Conservation (phyloP, 2,888 invertebrate species). For the Lomographa bimaculata region DNA sequence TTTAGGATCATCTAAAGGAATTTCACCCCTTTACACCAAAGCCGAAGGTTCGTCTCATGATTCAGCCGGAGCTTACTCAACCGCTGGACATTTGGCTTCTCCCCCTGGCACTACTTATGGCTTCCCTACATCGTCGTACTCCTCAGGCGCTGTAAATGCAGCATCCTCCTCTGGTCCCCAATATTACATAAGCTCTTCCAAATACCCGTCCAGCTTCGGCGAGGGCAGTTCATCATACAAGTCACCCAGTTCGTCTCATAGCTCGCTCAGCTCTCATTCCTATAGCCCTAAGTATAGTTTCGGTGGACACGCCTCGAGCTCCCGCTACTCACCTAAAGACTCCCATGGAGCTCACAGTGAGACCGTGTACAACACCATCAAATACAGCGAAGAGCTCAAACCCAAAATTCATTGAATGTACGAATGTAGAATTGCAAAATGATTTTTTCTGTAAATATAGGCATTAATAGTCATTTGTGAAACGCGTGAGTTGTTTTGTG, state of each 20-base stretch:
- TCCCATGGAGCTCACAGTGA: constrained; percentile 70
- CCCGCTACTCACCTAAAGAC: constrained; percentile 64
- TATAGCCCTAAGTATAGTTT: constrained; percentile 65
- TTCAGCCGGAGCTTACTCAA: constrained; percentile 58
- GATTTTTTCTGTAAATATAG: constrained; percentile 55
- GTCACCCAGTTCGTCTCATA: constrained; percentile 53
- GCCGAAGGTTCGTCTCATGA: constrained; percentile 57
- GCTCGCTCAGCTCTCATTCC: constrained; percentile 59
- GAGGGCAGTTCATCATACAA: constrained; percentile 62
- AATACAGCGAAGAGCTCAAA: constrained; percentile 76
- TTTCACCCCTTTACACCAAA: constrained; percentile 59
- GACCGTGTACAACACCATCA: constrained; percentile 74
- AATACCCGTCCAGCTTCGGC: constrained; percentile 57
- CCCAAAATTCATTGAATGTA: constrained; percentile 56
- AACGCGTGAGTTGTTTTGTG: constrained; percentile 36
- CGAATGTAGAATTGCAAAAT: constrained; percentile 23
- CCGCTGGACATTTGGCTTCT: constrained; percentile 58
- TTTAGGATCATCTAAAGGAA: constrained; percentile 57
- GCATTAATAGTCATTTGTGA: constrained; percentile 37
- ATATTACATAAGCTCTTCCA: constrained; percentile 60
- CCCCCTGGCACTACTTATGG: constrained; percentile 64
- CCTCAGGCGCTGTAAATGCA: constrained; percentile 51
- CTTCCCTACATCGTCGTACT: constrained; percentile 54
- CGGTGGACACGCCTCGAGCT: constrained; percentile 52
- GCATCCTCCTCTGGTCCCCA: constrained; percentile 61